Percentiles rank a stretch among this genome's conserved stretches.
phyloP scores from a whole-genome alignment of 2,888 invertebrate genomes.

The Thyatira batis region DNA sequence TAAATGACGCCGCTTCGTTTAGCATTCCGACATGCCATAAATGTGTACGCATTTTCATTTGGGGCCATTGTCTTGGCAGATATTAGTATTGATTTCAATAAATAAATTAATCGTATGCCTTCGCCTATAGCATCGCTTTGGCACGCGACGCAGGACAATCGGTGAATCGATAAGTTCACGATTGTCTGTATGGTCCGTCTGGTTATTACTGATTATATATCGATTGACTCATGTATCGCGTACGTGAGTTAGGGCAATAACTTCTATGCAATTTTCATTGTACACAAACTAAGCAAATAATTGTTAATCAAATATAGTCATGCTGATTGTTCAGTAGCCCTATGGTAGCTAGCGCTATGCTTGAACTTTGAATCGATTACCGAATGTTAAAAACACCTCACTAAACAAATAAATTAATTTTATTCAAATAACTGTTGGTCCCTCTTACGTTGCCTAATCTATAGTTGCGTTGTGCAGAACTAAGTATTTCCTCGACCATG shows the following conservation, averaged over 20 bases:
- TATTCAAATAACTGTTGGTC: too few species aligned
- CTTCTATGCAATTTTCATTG: slow-evolving; percentile 70
- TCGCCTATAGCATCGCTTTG: slow-evolving; percentile 76
- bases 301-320: slow-evolving; percentile 14
- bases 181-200: slow-evolving; percentile 59
- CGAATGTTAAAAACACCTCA: too few species aligned
- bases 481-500: too few species aligned
- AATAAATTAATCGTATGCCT: slow-evolving; percentile 80
- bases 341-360: not conserved
- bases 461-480: too few species aligned
- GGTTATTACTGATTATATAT: slow-evolving; percentile 36
- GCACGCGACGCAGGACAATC: slow-evolving; percentile 74
- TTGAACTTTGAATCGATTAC: not conserved
- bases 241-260: slow-evolving; percentile 74
- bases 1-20: slow-evolving; percentile 78
- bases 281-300: slow-evolving; percentile 59
- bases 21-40: slow-evolving; percentile 80
- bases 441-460: too few species aligned
- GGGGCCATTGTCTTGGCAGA: slow-evolving; percentile 79
- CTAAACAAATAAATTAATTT: too few species aligned
- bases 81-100: slow-evolving; percentile 83
- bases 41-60: slow-evolving; percentile 79
- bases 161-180: slow-evolving; percentile 72
- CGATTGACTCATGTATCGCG: slow-evolving; percentile 67
- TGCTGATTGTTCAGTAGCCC: not conserved